Evolutionary conservation across 2,888 invertebrate species (phyloP), one percentile per base, ranked within the genome.

Genomic region (Diaphora mendica): DNA sequence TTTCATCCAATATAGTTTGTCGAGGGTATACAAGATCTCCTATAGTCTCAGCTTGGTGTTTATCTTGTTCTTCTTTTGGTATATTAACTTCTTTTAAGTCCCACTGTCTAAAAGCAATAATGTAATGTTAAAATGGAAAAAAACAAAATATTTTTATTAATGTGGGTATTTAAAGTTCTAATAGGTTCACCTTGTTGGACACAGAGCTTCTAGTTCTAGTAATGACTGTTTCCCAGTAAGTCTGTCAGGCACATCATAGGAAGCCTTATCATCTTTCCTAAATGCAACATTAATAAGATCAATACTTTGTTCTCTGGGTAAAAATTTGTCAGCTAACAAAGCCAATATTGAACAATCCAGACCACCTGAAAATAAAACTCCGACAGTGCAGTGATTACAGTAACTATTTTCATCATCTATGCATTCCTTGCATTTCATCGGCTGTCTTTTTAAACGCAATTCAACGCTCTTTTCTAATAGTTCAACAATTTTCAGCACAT

Each of bases 201-300:
- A 97, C n/a, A 98, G 89, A 72, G 87, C 91, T 85, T 95, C 93
- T 39, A 99, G 92, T 90, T 98, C 98, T 72, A 96, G 88, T 68
- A 96, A 96, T 2, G 98, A 98, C 84, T 96, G 94, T 77, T 94
- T 93, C 0, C 98, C 98, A 67, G 99, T 98, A 83, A 97, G 88
- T 89, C 99, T 96, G 91, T 99, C 99, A 33, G 99, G 99, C 23
- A 98, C 98, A 82, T 97, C 93, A 93, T 96, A 98, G 70, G 93
- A 84, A n/a, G 81, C 85, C 64, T 83, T 87, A 59, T 84, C 79
- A 79, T 89, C 89, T 88, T 95, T 96, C 87, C 96, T 97, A 94
- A 99, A 99, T 30, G 99, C 98, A n/a, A 99, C 99, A 96, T 99
- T 99, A 51, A 99, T 96, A 33, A 99, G 96, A 91, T 99, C 99